Percentiles rank a stretch among this genome's conserved stretches.
These are phyloP conservation scores for Balearica regulorum DNA, from an alignment of 2,797 vertebrate species.

Conservation along the genomic window DNA sequence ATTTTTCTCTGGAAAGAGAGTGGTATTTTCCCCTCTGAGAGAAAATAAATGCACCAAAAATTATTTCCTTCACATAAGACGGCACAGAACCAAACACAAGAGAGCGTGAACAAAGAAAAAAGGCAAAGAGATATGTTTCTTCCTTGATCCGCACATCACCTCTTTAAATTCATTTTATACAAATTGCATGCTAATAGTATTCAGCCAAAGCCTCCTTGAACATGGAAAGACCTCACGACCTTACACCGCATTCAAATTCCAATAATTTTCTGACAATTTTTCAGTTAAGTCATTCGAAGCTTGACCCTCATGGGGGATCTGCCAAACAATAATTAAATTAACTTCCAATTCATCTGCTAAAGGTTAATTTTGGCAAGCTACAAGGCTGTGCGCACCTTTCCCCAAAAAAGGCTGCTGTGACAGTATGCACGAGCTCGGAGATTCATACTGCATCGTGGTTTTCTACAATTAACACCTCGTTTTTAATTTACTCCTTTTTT, in stretches of 20 bases:
- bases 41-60: background rate
- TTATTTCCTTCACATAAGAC: background rate
- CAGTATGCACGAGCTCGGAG: rapidly evolving
- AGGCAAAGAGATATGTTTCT: background rate
- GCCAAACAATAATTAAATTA: conserved; percentile 34
- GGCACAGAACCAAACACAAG: background rate
- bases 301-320: background rate
- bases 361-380: background rate
- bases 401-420: background rate
- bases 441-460: rapidly evolving
- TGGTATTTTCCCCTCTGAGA: background rate
- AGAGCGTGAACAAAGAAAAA: background rate
- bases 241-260: background rate
- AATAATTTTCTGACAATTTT: conserved; percentile 1
- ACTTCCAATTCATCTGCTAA: background rate
- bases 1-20: background rate
- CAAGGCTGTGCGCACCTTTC: background rate
- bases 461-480: background rate
- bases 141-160: background rate
- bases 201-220: conserved; percentile 15
- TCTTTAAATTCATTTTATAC: conserved; percentile 8
- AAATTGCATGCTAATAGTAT: conserved; percentile 2
- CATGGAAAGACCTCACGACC: conserved; percentile 17
- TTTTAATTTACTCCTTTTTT: background rate
- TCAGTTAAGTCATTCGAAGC: background rate